Conservation (phyloP, 2,888 invertebrate genomes). For the Cantharis rustica region DNA sequence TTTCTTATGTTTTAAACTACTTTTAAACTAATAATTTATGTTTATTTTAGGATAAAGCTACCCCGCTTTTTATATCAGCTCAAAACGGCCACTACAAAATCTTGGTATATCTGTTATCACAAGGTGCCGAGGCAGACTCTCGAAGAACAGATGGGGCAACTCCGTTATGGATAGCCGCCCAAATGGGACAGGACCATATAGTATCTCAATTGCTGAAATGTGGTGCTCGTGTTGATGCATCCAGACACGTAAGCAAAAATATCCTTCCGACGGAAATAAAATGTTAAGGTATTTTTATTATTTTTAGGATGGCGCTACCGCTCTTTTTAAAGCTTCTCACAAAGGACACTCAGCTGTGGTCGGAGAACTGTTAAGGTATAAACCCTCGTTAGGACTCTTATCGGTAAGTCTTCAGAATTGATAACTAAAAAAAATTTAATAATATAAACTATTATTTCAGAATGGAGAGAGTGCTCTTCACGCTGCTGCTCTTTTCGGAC, state of each 20-base stretch:
- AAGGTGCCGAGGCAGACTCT: constrained; percentile 75
- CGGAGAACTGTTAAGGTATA: constrained; percentile 78
- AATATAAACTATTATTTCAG: constrained; percentile 57
- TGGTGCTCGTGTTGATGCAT: constrained; percentile 79
- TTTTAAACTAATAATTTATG: too few species aligned
- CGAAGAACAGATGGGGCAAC: constrained; percentile 84
- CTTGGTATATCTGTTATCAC: constrained; percentile 71
- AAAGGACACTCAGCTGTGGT: constrained; percentile 91
- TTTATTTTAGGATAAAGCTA: constrained; percentile 79
- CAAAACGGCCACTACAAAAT: constrained; percentile 91
- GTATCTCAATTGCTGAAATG: constrained; percentile 76
- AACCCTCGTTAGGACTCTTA: constrained; percentile 79
- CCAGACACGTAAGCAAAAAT: constrained; percentile 69
- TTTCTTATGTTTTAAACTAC: too few species aligned
- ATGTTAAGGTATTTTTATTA: constrained; percentile 18
- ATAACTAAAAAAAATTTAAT: background rate
- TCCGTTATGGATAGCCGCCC: constrained; percentile 92
- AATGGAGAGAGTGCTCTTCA: constrained; percentile 92
- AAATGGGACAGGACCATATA: constrained; percentile 90
- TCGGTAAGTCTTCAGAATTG: constrained; percentile 65
- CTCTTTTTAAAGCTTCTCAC: constrained; percentile 92
- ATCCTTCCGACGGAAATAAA: background rate
- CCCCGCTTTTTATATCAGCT: constrained; percentile 88
- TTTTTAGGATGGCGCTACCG: constrained; percentile 87
- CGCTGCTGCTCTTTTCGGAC: constrained; percentile 89